A percentile compares a stretch with the other conserved stretches of the same genome.
Evolutionary conservation across 2,113 vertebrate species (phyloP).

Genomic region (Melanocharis versteri): DNA sequence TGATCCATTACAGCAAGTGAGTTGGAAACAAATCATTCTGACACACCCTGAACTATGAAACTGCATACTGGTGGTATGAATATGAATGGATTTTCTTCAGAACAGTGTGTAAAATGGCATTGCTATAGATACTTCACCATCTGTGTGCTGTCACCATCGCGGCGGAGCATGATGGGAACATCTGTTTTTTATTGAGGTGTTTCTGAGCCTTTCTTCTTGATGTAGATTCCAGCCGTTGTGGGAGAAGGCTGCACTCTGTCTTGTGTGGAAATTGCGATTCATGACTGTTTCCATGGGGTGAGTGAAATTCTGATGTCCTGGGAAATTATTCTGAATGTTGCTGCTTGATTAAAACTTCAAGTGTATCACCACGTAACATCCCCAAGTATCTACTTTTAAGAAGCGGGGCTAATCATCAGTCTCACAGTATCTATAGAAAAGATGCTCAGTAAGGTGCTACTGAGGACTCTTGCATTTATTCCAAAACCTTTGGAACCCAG

Average conservation of each 20-base stretch:
- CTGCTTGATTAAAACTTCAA: background rate
- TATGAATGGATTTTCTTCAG: background rate
- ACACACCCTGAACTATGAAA: background rate
- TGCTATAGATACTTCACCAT: background rate
- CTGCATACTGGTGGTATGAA: background rate
- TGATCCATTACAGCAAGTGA: background rate
- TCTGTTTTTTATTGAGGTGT: background rate
- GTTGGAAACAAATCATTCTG: background rate
- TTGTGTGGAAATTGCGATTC: conserved; percentile 70
- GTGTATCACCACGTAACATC: background rate
- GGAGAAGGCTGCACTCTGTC: conserved; percentile 72
- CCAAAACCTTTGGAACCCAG: background rate
- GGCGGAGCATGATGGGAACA: background rate
- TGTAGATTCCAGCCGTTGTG: conserved; percentile 78
- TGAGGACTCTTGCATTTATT: background rate
- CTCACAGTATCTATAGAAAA: background rate
- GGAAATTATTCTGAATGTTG: background rate
- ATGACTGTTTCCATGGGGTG: conserved; percentile 81
- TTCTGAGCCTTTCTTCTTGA: conserved; percentile 18
- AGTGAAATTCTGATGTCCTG: background rate
- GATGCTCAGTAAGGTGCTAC: background rate
- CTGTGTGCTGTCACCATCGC: background rate
- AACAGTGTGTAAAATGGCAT: background rate
- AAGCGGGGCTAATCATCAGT: background rate
- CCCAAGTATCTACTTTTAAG: background rate